Conservation (phyloP, 2,888 invertebrate genomes). For the Cremastinae sp. region DNA sequence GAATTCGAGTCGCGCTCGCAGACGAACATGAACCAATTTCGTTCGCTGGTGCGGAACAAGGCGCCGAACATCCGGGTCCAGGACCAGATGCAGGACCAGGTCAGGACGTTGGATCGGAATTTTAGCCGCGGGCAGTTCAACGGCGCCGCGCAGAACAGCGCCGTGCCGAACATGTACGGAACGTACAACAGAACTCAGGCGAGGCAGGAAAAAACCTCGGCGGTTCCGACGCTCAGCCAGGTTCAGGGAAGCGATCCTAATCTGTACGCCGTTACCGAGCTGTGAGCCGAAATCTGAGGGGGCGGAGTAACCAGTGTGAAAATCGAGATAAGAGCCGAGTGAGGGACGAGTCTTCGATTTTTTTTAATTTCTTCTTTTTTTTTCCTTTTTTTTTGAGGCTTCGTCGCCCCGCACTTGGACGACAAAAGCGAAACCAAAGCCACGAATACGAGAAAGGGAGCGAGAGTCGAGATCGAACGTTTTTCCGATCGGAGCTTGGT, state of each 20-base stretch:
- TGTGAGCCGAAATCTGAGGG: constrained; percentile 79
- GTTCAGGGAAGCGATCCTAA: constrained; percentile 81
- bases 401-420: constrained; percentile 9
- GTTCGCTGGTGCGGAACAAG: constrained; percentile 80
- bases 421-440: constrained; percentile 52
- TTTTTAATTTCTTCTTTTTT: too few relatives aligned
- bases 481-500: constrained; percentile 42
- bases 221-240: constrained; percentile 77
- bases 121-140: constrained; percentile 77
- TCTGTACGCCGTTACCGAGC: constrained; percentile 89
- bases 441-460: constrained; percentile 36
- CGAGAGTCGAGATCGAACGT: constrained; percentile 15
- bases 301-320: background rate
- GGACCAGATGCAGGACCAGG: constrained; percentile 77
- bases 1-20: constrained; percentile 78
- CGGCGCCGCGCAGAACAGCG: constrained; percentile 70
- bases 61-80: constrained; percentile 74
- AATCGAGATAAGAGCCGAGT: background rate
- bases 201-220: constrained; percentile 75
- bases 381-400: background rate
- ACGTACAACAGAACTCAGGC: constrained; percentile 77
- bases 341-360: constrained; percentile 1
- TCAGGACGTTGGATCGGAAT: constrained; percentile 78
- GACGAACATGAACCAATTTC: constrained; percentile 82
- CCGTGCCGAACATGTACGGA: constrained; percentile 79